Conservation (phyloP, 2,888 invertebrate species). For the Melinopterus prodromus region DNA sequence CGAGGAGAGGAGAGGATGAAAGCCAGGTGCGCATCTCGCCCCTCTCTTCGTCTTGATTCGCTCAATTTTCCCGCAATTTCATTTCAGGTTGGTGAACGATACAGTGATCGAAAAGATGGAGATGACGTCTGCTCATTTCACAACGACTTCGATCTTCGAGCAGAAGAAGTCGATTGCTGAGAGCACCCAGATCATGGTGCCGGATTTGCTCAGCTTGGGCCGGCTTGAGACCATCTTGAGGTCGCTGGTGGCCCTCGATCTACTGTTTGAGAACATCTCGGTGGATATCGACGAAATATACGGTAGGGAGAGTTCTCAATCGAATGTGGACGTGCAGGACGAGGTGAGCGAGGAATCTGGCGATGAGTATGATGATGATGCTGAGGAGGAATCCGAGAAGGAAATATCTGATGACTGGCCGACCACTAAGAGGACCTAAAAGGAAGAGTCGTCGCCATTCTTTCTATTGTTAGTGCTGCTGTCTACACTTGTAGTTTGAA, state of each 20-base stretch:
- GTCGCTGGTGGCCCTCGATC: not conserved
- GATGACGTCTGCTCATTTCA: not conserved
- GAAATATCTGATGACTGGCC: not conserved
- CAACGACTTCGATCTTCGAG: conserved; percentile 7
- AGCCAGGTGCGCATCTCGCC: too few species aligned
- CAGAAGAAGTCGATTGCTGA: conserved; percentile 8
- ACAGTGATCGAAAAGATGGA: not conserved
- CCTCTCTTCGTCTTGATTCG: too few species aligned
- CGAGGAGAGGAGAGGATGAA: not conserved
- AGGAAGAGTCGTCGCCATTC: too few species aligned
- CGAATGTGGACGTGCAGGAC: not conserved
- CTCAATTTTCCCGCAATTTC: not conserved
- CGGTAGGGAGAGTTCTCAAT: not conserved
- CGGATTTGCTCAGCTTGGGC: conserved; percentile 16
- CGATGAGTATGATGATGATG: not conserved
- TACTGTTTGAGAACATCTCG: conserved; percentile 8
- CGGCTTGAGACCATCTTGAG: conserved; percentile 5
- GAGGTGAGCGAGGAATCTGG: not conserved
- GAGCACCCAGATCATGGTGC: conserved; percentile 11
- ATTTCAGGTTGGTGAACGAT: not conserved
- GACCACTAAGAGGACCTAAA: too few species aligned
- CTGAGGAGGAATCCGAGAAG: not conserved
- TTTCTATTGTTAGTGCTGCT: too few species aligned
- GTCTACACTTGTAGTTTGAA: too few species aligned
- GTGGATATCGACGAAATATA: conserved; percentile 8